Evolutionary conservation across 2,113 vertebrate species (phyloP).

Genomic region (Naja naja): DNA sequence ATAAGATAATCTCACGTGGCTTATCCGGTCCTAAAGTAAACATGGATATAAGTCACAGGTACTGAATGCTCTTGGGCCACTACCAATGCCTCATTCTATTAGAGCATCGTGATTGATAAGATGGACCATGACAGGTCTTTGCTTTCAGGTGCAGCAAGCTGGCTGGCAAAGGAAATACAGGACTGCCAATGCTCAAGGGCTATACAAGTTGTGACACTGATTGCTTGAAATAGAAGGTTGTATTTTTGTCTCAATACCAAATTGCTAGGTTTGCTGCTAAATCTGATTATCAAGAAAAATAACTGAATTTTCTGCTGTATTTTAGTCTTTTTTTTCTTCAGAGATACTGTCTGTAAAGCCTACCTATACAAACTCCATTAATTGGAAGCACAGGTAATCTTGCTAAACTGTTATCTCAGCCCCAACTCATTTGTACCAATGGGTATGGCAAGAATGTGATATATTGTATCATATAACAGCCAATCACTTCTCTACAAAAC

Average conservation of each 20-base stretch:
- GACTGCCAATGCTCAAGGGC: neutral
- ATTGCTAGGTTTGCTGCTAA: neutral
- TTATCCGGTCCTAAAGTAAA: neutral
- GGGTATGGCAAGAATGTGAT: neutral
- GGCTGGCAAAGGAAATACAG: neutral
- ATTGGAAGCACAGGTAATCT: neutral
- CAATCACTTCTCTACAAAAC: constrained; percentile 6
- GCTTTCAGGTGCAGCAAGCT: neutral
- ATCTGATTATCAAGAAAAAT: neutral
- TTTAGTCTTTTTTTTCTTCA: neutral
- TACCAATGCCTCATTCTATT: neutral
- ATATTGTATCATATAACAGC: neutral
- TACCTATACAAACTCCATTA: neutral
- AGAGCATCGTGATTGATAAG: neutral
- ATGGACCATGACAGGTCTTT: neutral
- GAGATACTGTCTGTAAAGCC: neutral
- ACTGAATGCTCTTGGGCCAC: neutral
- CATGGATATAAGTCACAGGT: neutral
- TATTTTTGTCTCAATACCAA: neutral
- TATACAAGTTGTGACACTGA: neutral
- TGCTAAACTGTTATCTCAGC: neutral
- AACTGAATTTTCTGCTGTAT: neutral
- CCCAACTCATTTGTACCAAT: neutral
- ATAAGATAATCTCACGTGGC: neutral
- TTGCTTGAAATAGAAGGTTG: neutral